These are phyloP conservation scores for Ciconia maguari DNA, from an alignment of 2,113 vertebrate genomes.

Conservation along the genomic window DNA sequence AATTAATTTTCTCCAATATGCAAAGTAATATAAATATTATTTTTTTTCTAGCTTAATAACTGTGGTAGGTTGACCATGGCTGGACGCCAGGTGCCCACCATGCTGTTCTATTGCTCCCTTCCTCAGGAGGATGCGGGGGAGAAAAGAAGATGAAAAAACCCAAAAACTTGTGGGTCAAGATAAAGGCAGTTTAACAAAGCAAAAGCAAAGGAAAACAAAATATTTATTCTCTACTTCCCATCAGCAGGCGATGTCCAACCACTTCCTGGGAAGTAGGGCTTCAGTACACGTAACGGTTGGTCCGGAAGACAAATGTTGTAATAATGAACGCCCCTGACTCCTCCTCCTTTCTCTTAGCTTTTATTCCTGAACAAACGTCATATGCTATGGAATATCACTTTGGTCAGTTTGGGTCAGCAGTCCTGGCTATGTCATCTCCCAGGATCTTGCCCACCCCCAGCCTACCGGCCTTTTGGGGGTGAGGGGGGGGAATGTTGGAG, in stretches of 20 bases:
- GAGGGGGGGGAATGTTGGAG: background rate
- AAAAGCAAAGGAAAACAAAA: background rate
- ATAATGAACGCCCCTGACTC: fast-evolving
- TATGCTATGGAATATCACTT: background rate
- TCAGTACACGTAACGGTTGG: fast-evolving
- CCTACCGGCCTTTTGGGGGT: background rate
- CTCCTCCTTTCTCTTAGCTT: background rate
- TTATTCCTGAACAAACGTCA: background rate
- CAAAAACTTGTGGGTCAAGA: background rate
- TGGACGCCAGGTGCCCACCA: background rate
- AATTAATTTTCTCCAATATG: background rate
- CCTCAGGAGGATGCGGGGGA: fast-evolving
- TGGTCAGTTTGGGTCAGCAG: background rate
- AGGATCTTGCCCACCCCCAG: background rate
- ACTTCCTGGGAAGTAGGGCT: background rate
- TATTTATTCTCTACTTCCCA: background rate
- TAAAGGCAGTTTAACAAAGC: background rate
- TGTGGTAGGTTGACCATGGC: background rate
- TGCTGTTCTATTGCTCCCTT: fast-evolving
- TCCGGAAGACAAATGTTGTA: background rate
- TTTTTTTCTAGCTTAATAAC: background rate
- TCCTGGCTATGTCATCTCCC: background rate
- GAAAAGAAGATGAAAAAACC: background rate
- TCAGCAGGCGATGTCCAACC: background rate
- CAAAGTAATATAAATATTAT: background rate